These are phyloP conservation scores for Molorchus minor DNA, from an alignment of 2,888 invertebrate species.

Conservation along the genomic window DNA sequence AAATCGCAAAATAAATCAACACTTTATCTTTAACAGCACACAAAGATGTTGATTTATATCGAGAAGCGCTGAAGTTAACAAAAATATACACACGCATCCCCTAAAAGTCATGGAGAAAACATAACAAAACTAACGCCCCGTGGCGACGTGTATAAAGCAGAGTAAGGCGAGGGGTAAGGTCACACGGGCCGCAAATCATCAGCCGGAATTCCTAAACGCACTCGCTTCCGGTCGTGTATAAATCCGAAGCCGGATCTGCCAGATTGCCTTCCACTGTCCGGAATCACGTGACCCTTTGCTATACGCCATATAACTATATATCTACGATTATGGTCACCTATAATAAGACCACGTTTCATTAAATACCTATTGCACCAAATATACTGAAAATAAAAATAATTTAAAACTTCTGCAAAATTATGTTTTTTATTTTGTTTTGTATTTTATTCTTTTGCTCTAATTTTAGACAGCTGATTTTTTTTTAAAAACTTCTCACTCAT, in stretches of 20 bases:
- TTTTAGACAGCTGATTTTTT: too few species aligned
- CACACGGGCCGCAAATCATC: slow-evolving; percentile 68
- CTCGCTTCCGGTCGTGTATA: slow-evolving; percentile 61
- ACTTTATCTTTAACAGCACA: slow-evolving; percentile 55
- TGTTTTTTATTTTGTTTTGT: too few species aligned
- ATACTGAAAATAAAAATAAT: too few species aligned
- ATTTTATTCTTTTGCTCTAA: too few species aligned
- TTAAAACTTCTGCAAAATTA: too few species aligned
- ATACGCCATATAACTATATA: too few species aligned
- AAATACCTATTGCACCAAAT: too few species aligned
- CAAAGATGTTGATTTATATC: slow-evolving; percentile 59
- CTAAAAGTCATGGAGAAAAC: slow-evolving; percentile 27
- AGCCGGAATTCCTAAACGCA: slow-evolving; percentile 70
- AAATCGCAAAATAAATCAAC: slow-evolving; percentile 54
- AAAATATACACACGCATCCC: slow-evolving; percentile 49
- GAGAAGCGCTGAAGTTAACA: slow-evolving; percentile 55
- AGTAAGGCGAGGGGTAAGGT: slow-evolving; percentile 39
- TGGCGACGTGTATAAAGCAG: slow-evolving; percentile 44
- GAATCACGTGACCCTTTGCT: slow-evolving; percentile 37
- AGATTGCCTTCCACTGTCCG: slow-evolving; percentile 51
- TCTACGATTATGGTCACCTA: too few species aligned
- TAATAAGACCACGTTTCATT: too few species aligned
- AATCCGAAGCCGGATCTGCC: slow-evolving; percentile 59
- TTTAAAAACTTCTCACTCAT: too few species aligned
- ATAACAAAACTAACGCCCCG: slow-evolving; percentile 34